Evolutionary conservation across 2,113 vertebrate genomes (phyloP).

Genomic region (Ciconia stormi): DNA sequence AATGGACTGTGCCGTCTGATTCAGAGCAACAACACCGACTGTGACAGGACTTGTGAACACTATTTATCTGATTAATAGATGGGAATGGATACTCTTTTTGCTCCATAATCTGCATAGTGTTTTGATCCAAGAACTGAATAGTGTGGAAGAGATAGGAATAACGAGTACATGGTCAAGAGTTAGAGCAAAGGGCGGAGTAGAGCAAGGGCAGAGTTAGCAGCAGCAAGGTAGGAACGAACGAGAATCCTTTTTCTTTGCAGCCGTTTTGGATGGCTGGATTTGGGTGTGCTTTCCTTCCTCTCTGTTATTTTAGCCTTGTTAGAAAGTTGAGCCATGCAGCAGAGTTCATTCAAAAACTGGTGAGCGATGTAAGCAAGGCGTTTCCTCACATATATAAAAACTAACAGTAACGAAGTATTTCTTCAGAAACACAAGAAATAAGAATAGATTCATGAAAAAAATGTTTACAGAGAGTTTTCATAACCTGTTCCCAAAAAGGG

Average conservation of each 20-base stretch:
- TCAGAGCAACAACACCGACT: not conserved
- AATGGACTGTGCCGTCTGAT: not conserved
- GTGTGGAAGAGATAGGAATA: not conserved
- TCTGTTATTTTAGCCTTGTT: not conserved
- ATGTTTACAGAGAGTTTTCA: not conserved
- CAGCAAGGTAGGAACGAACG: accelerated
- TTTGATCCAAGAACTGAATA: not conserved
- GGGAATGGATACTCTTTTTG: not conserved
- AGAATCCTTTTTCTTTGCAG: not conserved
- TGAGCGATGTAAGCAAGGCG: not conserved
- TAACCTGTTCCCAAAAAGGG: not conserved
- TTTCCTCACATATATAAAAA: not conserved
- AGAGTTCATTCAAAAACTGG: not conserved
- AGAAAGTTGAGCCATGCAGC: not conserved
- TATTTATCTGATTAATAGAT: not conserved
- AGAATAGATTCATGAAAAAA: not conserved
- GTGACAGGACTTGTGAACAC: not conserved
- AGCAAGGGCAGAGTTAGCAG: not conserved
- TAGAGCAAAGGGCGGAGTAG: not conserved
- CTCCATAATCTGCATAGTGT: not conserved
- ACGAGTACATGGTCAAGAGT: not conserved
- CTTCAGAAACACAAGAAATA: not conserved
- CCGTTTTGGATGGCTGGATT: not conserved
- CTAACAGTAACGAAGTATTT: not conserved
- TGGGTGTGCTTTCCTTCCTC: not conserved